Evolutionary conservation across 2,888 invertebrate species (phyloP), one percentile per base, ranked within the genome.

Genomic region (Drosophila atroscutellata): DNA sequence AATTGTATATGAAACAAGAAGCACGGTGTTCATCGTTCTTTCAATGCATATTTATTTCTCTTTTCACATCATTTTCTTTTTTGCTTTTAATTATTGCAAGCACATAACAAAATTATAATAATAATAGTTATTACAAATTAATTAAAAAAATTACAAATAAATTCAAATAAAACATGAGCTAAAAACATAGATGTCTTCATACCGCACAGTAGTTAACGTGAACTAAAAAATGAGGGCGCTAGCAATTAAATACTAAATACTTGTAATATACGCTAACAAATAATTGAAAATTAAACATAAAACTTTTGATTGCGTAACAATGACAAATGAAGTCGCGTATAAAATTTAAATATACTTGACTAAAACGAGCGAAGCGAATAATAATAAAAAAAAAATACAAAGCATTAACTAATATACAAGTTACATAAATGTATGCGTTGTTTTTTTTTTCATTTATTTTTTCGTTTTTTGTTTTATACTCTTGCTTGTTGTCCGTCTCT

Each of bases 151-250:
- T 72, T 87, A 85, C 75, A 89, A 89, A 87, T 86, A 86, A 89
- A 87, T 89, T 89, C 80, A 85, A 86, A 89, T 86, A 89, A 85
- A 84, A 88, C 89, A 85, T 86, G 87, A 84, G 85, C 80, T 89
- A 89, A 81, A 83, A 74, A 82, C 75, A 81, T 72, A 72, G 67
- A 74, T 86, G 89, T 87, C 85, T 86, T 89, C 76, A 75, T 89
- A 72, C 75, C 87, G 89, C 86, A 83, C 74, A 74, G 24, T 62
- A 60, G 49, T 68, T 49, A 84, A 78, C 66, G 76, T 70, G 49
- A 64, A 83, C 80, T 80, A 72, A 77, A 62, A 50, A 60, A 60
- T 65, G 49, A 65, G 55, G 47, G 34, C 69, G 64, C 55, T 63
- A 67, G 36, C 60, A 64, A 74, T 70, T 63, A 77, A 65, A 47